A percentile compares a stretch with the other conserved stretches of the same genome.
phyloP scores from a whole-genome alignment of 30 jellyfish, hydroid and myxozoan genomes.

The Turritopsis dohrnii region DNA sequence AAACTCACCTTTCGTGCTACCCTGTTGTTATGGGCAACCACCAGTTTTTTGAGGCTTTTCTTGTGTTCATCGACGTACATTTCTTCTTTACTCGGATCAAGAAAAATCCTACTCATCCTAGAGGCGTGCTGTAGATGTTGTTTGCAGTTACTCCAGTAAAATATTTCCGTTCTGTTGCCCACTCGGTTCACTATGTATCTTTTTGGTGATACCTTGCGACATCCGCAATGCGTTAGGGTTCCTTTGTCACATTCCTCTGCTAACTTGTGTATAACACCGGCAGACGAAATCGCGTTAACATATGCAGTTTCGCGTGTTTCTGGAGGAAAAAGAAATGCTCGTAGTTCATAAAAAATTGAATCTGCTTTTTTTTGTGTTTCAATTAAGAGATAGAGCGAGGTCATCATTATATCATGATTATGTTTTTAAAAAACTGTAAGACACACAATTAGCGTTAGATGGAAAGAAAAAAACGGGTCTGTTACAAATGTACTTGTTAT shows the following conservation, averaged over 20 bases:
- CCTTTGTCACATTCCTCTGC: conserved; percentile 23
- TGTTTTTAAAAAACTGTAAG: too few relatives aligned
- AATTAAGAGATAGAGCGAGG: too few relatives aligned
- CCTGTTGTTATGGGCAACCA: conserved; percentile 19
- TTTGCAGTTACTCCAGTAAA: conserved; percentile 25
- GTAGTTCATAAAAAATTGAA: too few relatives aligned
- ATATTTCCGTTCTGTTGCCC: background rate
- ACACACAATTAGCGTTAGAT: too few relatives aligned
- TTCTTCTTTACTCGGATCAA: conserved; percentile 18
- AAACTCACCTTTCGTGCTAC: conserved; percentile 29
- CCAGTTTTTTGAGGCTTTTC: conserved; percentile 5
- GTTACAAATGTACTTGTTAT: too few relatives aligned
- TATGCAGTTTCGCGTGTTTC: conserved; percentile 30
- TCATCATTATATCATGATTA: too few relatives aligned
- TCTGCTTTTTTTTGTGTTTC: too few relatives aligned
- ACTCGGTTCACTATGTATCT: background rate
- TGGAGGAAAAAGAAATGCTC: background rate
- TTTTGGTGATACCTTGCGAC: conserved; percentile 18
- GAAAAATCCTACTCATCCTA: conserved; percentile 6
- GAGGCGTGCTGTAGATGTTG: conserved; percentile 1
- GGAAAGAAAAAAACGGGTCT: too few relatives aligned
- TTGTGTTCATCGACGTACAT: background rate
- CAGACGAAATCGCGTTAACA: conserved; percentile 28
- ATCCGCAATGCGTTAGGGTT: conserved; percentile 14
- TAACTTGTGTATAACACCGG: conserved; percentile 25